These are phyloP conservation scores for Strix aluco DNA, from an alignment of 2,113 vertebrate genomes.

Conservation along the genomic window DNA sequence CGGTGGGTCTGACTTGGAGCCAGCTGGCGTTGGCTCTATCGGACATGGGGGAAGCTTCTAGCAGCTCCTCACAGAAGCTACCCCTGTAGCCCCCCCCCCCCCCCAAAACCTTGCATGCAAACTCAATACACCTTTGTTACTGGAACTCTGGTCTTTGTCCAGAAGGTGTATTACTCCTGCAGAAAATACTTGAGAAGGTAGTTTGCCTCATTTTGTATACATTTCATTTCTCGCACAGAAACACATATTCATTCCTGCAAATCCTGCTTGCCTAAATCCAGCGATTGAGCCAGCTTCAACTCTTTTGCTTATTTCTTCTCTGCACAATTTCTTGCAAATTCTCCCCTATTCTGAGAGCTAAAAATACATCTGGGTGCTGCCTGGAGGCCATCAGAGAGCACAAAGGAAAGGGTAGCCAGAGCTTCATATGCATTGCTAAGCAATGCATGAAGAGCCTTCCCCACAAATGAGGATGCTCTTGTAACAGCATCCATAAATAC, in stretches of 20 bases:
- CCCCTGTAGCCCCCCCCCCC: background rate
- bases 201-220: constrained; percentile 14
- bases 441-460: constrained; percentile 18
- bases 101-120: background rate
- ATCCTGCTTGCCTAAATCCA: background rate
- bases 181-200: background rate
- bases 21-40: background rate
- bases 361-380: constrained; percentile 49
- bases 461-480: constrained; percentile 7
- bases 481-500: constrained; percentile 5
- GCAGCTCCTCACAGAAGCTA: too few species aligned
- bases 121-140: background rate
- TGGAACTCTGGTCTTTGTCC: background rate
- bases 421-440: constrained; percentile 36
- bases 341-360: background rate
- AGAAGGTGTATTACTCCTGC: background rate
- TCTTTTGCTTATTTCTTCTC: constrained; percentile 7
- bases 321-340: constrained; percentile 31
- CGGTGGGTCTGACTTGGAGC: background rate
- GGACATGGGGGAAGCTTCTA: background rate
- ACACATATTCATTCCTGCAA: background rate
- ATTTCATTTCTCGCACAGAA: background rate
- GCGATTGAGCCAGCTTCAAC: background rate
- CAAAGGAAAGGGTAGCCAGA: constrained; percentile 14
- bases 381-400: constrained; percentile 2